Evolutionary conservation across 2,113 vertebrate species (phyloP), one percentile per base, ranked within the genome.

Genomic region (Pycnonotus jocosus): DNA sequence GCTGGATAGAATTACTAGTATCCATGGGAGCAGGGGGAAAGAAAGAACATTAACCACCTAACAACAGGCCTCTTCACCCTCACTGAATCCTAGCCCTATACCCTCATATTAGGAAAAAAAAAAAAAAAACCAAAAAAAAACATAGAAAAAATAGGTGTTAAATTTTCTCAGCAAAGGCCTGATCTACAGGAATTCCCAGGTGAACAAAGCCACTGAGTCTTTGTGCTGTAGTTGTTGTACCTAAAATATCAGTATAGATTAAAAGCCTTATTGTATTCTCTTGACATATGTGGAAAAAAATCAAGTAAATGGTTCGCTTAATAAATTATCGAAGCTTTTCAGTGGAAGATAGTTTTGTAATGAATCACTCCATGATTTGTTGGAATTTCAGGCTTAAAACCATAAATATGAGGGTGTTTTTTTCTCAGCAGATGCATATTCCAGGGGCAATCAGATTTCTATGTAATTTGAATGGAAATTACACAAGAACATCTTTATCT

Each of bases 321-420:
- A 95, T 78, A 95, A 94, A 93, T 82, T 82, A 91, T 22, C 62
- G 6, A 19, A 60, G 24, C 27, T 86, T 95, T 96, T 85, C 72
- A 47, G 37, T 70, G 81, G 54, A 87, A 89, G 57, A 37, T 68
- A 80, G 13, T 37, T 91, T 92, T 95, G 45, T 54, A 90, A 83
- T 71, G n/a, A 95, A 90, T 94, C 35, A 53, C 16, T 61, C 24
- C 31, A 21, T 7, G 54, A 33, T 84, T 86, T 92, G 11, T 80
- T 94, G 64, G 57, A 84, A 51, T 94, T 94, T 23, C 23, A 69
- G 25, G 65, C 71, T 85, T 92, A 76, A 93, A 85, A 6, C 82
- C 64, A 47, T 42, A 86, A 92, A 89, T 95, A 91, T 93, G 66
- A 79, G 44, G 12, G 6, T 28, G 2, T 0, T 20, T 70, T 73